These are phyloP conservation scores for Lysiphlebus fabarum DNA, from an alignment of 1,140 invertebrate genomes.

Conservation along the genomic window DNA sequence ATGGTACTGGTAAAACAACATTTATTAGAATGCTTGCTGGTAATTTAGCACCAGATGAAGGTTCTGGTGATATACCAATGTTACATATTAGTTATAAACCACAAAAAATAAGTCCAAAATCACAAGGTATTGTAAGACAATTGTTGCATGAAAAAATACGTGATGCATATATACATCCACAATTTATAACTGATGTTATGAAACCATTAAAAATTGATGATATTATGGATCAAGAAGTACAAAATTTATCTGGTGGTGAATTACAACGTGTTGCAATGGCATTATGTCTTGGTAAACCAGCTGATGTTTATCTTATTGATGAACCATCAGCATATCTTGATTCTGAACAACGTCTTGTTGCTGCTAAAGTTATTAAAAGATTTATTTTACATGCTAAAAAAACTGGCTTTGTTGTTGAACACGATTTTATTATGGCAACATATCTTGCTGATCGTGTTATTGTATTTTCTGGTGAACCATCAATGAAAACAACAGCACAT, in stretches of 20 bases:
- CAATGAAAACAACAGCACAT: conserved; percentile 83
- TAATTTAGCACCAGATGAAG: conserved; percentile 86
- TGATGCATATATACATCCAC: conserved; percentile 94
- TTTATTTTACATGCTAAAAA: conserved; percentile 99
- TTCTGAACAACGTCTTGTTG: conserved; percentile 99
- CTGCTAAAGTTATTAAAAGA: conserved; percentile 98
- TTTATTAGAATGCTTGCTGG: conserved; percentile 98
- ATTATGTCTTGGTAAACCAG: conserved; percentile 95
- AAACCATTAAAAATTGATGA: conserved; percentile 97
- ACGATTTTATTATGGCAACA: conserved; percentile 99
- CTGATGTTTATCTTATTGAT: conserved; percentile 98
- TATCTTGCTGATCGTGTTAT: conserved; percentile 98
- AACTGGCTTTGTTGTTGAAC: conserved; percentile 99
- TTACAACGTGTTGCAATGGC: conserved; percentile 95
- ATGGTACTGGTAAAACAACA: conserved; percentile 99
- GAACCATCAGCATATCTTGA: conserved; percentile 99
- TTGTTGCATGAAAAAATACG: conserved; percentile 94
- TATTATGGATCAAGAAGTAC: conserved; percentile 98
- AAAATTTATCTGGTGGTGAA: conserved; percentile 98
- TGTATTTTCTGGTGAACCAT: conserved; percentile 94
- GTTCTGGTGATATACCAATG: conserved; percentile 80
- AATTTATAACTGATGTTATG: conserved; percentile 99
- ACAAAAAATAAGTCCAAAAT: conserved; percentile 99
- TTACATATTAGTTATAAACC: conserved; percentile 99
- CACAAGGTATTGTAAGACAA: conserved; percentile 86